These are phyloP conservation scores for Caenorhabditis angaria DNA, from an alignment of 2,888 invertebrate genomes.

Conservation along the genomic window DNA sequence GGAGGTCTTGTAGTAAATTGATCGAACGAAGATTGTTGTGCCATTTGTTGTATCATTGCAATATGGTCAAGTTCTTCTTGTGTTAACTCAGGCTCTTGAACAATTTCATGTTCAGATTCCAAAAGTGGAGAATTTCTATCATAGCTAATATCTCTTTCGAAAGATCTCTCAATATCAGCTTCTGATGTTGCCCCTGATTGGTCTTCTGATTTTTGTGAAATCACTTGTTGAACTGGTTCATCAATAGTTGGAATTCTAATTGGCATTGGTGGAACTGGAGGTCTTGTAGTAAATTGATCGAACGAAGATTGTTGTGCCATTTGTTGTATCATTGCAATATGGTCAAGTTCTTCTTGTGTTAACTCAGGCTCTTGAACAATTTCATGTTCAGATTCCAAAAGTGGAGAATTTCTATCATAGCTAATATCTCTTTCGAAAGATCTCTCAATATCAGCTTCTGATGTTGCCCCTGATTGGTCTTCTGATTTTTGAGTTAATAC, in stretches of 20 bases:
- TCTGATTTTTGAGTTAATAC: no score
- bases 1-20: neutral
- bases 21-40: constrained; percentile 39
- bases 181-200: constrained; percentile 17
- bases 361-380: neutral
- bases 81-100: constrained; percentile 22
- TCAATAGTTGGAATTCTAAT: neutral
- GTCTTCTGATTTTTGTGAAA: neutral
- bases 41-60: constrained; percentile 37
- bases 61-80: constrained; percentile 47
- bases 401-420: no score
- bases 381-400: neutral
- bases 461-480: neutral
- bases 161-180: constrained; percentile 21
- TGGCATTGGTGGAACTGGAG: neutral
- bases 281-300: neutral
- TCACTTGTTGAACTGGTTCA: neutral
- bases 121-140: no score
- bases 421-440: constrained; percentile 10
- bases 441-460: constrained; percentile 9
- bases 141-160: no score
- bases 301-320: constrained; percentile 4
- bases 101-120: constrained; percentile 3
- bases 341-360: constrained; percentile 8
- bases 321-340: neutral